Evolutionary conservation across 2,888 invertebrate genomes (phyloP).

Genomic region (Oscheius myriophilus): DNA sequence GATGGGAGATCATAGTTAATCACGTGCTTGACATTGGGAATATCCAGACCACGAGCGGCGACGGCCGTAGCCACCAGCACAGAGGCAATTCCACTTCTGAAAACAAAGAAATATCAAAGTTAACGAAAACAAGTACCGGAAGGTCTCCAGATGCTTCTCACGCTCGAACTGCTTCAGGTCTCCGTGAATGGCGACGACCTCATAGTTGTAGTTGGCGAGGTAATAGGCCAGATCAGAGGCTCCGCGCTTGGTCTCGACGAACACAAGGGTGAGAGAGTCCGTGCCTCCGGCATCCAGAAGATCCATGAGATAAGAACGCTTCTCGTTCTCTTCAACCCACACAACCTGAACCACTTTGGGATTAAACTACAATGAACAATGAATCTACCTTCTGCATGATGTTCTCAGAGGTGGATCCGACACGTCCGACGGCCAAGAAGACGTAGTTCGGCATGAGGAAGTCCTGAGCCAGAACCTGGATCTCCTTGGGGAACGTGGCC

Average conservation of each 20-base stretch:
- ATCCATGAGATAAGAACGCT: constrained; percentile 93
- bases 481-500: constrained; percentile 99
- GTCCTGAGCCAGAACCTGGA: constrained; percentile 92
- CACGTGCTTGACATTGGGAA: constrained; percentile 98
- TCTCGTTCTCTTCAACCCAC: constrained; percentile 98
- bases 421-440: constrained; percentile 97
- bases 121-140: constrained; percentile 76
- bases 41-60: constrained; percentile 80
- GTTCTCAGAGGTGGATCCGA: constrained; percentile 98
- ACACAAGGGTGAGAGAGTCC: constrained; percentile 85
- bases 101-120: constrained; percentile 7
- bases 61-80: constrained; percentile 94
- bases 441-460: constrained; percentile 94
- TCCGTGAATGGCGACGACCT: constrained; percentile 98
- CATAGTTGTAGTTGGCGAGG: constrained; percentile 75
- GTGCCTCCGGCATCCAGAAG: constrained; percentile 83
- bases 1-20: constrained; percentile 99
- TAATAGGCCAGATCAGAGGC: constrained; percentile 96
- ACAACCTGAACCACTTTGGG: constrained; percentile 75
- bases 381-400: constrained; percentile 82
- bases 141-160: constrained; percentile 92
- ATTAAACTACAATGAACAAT: constrained; percentile 8
- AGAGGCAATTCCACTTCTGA: constrained; percentile 77
- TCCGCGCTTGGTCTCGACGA: constrained; percentile 99
- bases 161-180: constrained; percentile 96